phyloP scores from a whole-genome alignment of 1,140 invertebrate genomes.

The Drepana arcuata region DNA sequence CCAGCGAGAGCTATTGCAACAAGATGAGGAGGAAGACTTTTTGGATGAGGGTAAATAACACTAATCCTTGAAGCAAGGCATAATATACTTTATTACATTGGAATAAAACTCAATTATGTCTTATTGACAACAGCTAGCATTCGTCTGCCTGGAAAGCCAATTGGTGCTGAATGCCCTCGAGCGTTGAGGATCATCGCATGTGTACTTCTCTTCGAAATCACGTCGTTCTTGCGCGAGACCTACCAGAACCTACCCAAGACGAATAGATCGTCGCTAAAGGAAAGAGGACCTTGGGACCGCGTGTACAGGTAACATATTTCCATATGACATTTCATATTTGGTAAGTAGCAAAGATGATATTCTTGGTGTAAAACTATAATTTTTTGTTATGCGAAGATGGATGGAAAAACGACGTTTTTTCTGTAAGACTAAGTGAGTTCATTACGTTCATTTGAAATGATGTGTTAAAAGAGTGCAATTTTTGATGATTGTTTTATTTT shows the following conservation, averaged over 20 bases:
- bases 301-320: conserved; percentile 75
- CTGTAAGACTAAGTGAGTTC: conserved; percentile 70
- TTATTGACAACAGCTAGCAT: conserved; percentile 90
- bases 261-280: conserved; percentile 78
- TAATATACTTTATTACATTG: too few species aligned
- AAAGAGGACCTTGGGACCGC: conserved; percentile 84
- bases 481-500: conserved; percentile 64
- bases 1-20: conserved; percentile 86
- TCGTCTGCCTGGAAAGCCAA: conserved; percentile 83
- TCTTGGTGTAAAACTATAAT: conserved; percentile 50
- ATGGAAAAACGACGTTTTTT: conserved; percentile 68
- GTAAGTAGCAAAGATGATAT: conserved; percentile 48
- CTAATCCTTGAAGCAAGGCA: too few species aligned
- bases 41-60: conserved; percentile 98
- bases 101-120: too few species aligned
- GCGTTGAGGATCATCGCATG: conserved; percentile 94
- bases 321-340: conserved; percentile 28
- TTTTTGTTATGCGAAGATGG: conserved; percentile 67
- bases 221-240: conserved; percentile 96
- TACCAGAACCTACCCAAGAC: conserved; percentile 87
- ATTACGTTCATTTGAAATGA: conserved; percentile 59
- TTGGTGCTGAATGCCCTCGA: conserved; percentile 83
- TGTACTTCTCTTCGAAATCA: conserved; percentile 95
- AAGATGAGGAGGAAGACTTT: conserved; percentile 98
- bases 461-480: conserved; percentile 51